Evolutionary conservation across 2,113 vertebrate species (phyloP), one percentile per base, ranked within the genome.

Genomic region (Chaetura pelagica): DNA sequence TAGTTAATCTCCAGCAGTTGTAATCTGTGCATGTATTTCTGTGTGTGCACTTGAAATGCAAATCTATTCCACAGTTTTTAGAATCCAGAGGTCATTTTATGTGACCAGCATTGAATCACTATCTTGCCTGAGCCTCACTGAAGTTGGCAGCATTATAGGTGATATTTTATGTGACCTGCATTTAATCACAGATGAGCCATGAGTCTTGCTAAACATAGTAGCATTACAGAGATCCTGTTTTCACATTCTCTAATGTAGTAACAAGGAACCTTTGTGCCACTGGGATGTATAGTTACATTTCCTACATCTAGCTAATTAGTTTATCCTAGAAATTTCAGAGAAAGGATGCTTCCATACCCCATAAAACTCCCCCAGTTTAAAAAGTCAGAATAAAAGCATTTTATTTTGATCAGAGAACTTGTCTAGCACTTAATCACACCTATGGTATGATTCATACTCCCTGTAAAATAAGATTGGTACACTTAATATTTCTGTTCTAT

Each of bases 141-240:
- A 83, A 86, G 55, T 54, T 96, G 85, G 67, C 82, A 97, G 67
- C 12, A 0, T 74, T 85, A 80, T 72, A 76, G 72, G 55, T 90
- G 91, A 64, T 80, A 57, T 29, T 94, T 89, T 88, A 74, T 67
- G 91, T 94, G 89, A 84, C 81, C 84, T 84, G 87, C 73, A 87
- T 96, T 87, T 95, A 91, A 87, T 91, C 61, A 75, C 61, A 79
- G 81, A 75, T 84, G 42, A 89, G 87, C 74, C 9, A 1, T 75
- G 81, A 87, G 29, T 72, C 84, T 72, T 82, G 44, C 72, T 93
- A 84, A 89, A 84, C 66, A 40, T 27, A 13, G 34, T 27, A 68
- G 62, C 48, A 55, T 86, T 89, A 80, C 59, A 86, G 72, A 86
- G 51, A 91, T 74, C 35, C 38, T 74, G 34, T 64, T 96, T 93